Conservation (phyloP, 1,140 invertebrate species). For the Sitodiplosis mosellana region DNA sequence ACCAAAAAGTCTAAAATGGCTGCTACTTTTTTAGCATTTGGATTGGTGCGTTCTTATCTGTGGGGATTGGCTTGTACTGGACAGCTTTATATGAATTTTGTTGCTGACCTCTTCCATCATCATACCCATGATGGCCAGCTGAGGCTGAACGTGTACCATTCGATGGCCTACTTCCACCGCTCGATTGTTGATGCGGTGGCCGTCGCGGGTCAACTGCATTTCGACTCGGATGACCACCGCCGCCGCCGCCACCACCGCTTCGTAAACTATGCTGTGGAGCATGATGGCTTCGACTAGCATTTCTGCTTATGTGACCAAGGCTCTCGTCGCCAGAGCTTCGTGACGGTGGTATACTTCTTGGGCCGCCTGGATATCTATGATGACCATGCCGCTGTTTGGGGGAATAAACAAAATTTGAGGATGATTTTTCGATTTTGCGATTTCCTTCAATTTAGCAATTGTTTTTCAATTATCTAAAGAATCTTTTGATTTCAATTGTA, state of each 20-base stretch:
- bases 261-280: not conserved
- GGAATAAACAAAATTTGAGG: too few relatives aligned
- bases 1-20: too few relatives aligned
- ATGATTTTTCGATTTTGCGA: too few relatives aligned
- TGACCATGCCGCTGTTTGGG: constrained; percentile 27
- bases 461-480: too few relatives aligned
- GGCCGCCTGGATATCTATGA: constrained; percentile 17
- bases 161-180: constrained; percentile 14
- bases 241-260: constrained; percentile 9
- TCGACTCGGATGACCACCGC: constrained; percentile 14
- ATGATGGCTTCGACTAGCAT: constrained; percentile 3
- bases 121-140: constrained; percentile 12
- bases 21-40: too few relatives aligned
- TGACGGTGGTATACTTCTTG: constrained; percentile 32
- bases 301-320: constrained; percentile 2
- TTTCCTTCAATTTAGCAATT: too few relatives aligned
- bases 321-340: constrained; percentile 11
- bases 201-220: constrained; percentile 12
- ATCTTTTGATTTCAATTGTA: too few relatives aligned
- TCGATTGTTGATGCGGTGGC: constrained; percentile 3
- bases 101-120: constrained; percentile 28
- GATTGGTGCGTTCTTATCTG: not conserved
- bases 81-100: constrained; percentile 54
- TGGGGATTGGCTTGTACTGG: constrained; percentile 7
- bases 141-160: constrained; percentile 20